These are phyloP conservation scores for Tyrannus savana DNA, from an alignment of 2,113 vertebrate genomes.

Conservation along the genomic window DNA sequence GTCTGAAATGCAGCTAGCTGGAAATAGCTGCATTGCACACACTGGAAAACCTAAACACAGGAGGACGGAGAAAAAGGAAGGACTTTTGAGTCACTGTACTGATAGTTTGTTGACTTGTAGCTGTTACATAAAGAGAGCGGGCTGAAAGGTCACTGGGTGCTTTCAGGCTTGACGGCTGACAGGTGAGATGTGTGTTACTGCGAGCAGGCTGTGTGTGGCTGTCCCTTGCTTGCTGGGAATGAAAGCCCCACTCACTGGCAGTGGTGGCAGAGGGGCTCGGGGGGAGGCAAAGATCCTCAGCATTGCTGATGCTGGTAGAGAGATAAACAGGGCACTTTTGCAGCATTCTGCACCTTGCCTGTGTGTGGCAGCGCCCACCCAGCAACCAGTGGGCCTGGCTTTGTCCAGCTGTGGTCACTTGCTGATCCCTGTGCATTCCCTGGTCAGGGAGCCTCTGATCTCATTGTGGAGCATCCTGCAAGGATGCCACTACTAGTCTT, in stretches of 20 bases:
- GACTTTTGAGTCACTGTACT: neutral
- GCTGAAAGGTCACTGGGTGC: neutral
- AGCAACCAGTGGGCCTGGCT: neutral
- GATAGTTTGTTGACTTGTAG: neutral
- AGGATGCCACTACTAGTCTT: neutral
- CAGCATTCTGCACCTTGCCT: neutral
- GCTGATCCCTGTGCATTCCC: neutral
- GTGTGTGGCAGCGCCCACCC: neutral
- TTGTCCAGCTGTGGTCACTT: neutral
- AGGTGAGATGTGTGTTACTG: neutral
- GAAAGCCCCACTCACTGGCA: fast-evolving
- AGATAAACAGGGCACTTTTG: neutral
- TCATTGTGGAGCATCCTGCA: neutral
- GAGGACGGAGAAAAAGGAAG: neutral
- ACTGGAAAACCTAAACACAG: neutral
- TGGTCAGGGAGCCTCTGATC: neutral
- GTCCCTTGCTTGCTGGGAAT: neutral
- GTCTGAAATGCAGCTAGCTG: neutral
- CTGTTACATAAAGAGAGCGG: neutral
- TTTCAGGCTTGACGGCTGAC: neutral
- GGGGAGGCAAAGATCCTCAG: neutral
- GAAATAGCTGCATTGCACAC: neutral
- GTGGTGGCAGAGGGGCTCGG: neutral
- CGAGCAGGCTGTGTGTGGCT: neutral
- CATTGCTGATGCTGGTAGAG: neutral